phyloP scores from a whole-genome alignment of 2,888 invertebrate species.

The Meta bourneti region DNA sequence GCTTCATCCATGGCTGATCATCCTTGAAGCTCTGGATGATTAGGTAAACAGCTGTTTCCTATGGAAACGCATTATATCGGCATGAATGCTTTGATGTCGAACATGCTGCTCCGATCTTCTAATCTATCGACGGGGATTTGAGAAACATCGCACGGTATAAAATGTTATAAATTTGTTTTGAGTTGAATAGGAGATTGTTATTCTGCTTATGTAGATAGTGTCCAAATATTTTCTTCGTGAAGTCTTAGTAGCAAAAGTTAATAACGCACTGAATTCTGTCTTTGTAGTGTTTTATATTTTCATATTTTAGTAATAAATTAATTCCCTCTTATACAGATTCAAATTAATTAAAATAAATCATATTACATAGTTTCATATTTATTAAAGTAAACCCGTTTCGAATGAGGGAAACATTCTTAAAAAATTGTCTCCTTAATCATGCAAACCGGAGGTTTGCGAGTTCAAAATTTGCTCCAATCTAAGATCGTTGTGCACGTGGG shows the following conservation, averaged over 20 bases:
- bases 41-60: slow-evolving; percentile 64
- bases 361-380: too few species aligned
- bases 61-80: slow-evolving; percentile 45
- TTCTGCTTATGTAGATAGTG: background rate
- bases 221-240: background rate
- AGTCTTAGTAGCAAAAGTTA: background rate
- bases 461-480: too few species aligned
- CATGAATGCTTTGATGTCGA: slow-evolving; percentile 24
- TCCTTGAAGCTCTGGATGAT: slow-evolving; percentile 50
- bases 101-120: background rate
- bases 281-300: too few species aligned
- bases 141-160: background rate
- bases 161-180: background rate
- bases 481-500: too few species aligned
- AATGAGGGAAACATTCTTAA: too few species aligned
- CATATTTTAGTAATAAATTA: too few species aligned
- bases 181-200: background rate
- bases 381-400: too few species aligned
- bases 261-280: too few species aligned
- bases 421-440: too few species aligned
- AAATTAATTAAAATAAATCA: too few species aligned
- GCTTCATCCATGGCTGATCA: slow-evolving; percentile 49
- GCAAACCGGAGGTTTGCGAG: too few species aligned
- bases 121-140: background rate
- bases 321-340: too few species aligned